phyloP scores from a whole-genome alignment of 1,140 invertebrate species.

The Phthorimaea operculella region DNA sequence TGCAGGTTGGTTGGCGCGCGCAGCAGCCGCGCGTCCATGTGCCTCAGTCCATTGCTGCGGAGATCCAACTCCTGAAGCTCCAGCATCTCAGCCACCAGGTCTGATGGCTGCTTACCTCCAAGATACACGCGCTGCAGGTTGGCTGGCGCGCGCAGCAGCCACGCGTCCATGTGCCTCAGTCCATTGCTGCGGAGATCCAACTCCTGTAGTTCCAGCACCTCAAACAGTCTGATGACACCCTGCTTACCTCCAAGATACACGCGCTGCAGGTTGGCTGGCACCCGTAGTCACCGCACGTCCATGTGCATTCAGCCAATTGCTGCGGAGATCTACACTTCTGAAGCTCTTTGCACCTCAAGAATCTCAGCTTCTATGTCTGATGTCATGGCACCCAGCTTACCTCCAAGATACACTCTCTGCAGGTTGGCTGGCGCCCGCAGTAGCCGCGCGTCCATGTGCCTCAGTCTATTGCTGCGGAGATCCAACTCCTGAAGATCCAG shows the following conservation, averaged over 20 bases:
- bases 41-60: conserved; percentile 42
- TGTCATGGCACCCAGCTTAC: conserved; percentile 58
- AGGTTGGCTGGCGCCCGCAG: conserved; percentile 31
- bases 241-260: too few species aligned
- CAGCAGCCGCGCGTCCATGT: conserved; percentile 39
- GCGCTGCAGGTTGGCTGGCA: too few species aligned
- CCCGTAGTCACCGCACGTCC: too few species aligned
- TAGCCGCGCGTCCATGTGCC: conserved; percentile 40
- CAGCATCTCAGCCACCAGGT: conserved; percentile 40
- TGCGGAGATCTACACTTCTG: conserved; percentile 39
- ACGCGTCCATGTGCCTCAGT: conserved; percentile 46
- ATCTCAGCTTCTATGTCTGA: too few species aligned
- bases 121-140: conserved; percentile 37
- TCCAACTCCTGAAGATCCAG: conserved; percentile 39
- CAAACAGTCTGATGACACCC: too few species aligned
- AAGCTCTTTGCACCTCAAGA: too few species aligned
- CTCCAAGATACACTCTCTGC: conserved; percentile 35
- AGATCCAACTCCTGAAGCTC: conserved; percentile 45
- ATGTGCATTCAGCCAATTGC: too few species aligned
- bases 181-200: conserved; percentile 48
- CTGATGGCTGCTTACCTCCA: conserved; percentile 36
- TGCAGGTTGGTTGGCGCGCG: conserved; percentile 30
- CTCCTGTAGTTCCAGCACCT: conserved; percentile 37
- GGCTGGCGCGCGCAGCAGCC: conserved; percentile 29
- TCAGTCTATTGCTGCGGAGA: conserved; percentile 43